phyloP scores from a whole-genome alignment of 30 jellyfish, hydroid and myxozoan genomes.

The Hydractinia echinata region DNA sequence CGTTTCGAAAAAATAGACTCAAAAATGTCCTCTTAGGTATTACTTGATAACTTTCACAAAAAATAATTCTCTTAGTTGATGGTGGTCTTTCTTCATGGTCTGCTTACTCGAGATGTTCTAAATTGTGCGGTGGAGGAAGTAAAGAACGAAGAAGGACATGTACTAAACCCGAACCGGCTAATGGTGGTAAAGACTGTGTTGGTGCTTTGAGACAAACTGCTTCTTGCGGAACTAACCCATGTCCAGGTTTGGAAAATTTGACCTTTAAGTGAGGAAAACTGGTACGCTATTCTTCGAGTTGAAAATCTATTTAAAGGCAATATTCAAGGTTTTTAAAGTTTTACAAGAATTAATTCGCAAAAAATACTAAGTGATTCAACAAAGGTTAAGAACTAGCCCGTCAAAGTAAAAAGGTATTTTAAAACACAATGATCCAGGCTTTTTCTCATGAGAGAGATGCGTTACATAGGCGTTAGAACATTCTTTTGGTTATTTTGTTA shows the following conservation, averaged over 20 bases:
- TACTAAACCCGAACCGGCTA: slow-evolving; percentile 55
- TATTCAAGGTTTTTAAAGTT: too few relatives aligned
- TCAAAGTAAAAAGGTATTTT: neutral
- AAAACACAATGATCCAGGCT: too few relatives aligned
- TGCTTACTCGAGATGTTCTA: slow-evolving; percentile 37
- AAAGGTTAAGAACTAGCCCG: neutral
- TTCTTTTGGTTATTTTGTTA: too few relatives aligned
- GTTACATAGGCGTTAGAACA: too few relatives aligned
- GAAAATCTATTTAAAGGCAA: too few relatives aligned
- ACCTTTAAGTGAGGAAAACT: neutral
- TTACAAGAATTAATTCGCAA: too few relatives aligned
- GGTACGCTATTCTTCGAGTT: neutral
- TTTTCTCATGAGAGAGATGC: too few relatives aligned
- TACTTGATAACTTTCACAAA: neutral
- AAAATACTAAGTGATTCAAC: too few relatives aligned
- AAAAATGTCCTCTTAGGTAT: neutral
- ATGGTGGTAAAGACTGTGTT: slow-evolving; percentile 42
- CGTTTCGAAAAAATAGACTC: too few relatives aligned
- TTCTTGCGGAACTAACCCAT: slow-evolving; percentile 37
- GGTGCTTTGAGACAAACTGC: slow-evolving; percentile 27
- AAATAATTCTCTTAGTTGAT: slow-evolving; percentile 34
- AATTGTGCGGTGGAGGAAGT: slow-evolving; percentile 60
- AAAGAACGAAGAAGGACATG: slow-evolving; percentile 50
- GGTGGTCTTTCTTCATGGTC: slow-evolving; percentile 76
- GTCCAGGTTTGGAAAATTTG: slow-evolving; percentile 47